These are phyloP conservation scores for Strigamia crassipes DNA, from an alignment of 2,888 invertebrate species.

Conservation along the genomic window DNA sequence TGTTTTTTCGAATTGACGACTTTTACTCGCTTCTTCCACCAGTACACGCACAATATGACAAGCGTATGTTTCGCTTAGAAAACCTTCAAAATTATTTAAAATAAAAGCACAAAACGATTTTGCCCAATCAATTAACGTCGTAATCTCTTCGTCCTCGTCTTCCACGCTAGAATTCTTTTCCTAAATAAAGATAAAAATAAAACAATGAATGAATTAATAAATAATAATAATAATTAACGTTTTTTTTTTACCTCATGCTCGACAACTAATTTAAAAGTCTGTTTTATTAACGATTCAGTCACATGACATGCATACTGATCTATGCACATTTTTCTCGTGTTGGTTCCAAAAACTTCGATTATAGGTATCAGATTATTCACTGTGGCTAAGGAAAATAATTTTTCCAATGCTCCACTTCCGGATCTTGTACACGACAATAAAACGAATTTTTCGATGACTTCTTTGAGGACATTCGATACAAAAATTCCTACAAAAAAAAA, in stretches of 20 bases:
- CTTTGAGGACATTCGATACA: slow-evolving; percentile 42
- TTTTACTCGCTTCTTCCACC: slow-evolving; percentile 1
- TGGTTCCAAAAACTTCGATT: background rate
- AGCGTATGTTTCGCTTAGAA: slow-evolving; percentile 21
- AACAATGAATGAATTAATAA: too few relatives aligned
- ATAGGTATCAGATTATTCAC: background rate
- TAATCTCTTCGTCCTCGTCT: background rate
- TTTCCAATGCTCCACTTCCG: slow-evolving; percentile 1
- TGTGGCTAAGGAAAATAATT: background rate
- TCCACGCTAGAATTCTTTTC: background rate
- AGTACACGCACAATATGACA: slow-evolving; percentile 41
- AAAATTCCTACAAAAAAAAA: slow-evolving; percentile 43
- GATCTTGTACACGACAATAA: slow-evolving; percentile 3
- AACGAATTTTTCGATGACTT: background rate
- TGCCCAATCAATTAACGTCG: background rate
- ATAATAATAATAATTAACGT: too few relatives aligned
- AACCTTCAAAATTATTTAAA: slow-evolving; percentile 38
- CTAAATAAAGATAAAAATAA: background rate
- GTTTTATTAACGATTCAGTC: slow-evolving; percentile 34
- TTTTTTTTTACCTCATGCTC: background rate
- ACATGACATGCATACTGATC: slow-evolving; percentile 43
- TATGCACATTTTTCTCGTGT: slow-evolving; percentile 10
- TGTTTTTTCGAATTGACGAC: background rate
- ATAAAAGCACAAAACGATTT: background rate
- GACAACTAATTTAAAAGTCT: background rate